phyloP scores from a whole-genome alignment of 1,140 invertebrate species.

The Himalopsyche phryganea region DNA sequence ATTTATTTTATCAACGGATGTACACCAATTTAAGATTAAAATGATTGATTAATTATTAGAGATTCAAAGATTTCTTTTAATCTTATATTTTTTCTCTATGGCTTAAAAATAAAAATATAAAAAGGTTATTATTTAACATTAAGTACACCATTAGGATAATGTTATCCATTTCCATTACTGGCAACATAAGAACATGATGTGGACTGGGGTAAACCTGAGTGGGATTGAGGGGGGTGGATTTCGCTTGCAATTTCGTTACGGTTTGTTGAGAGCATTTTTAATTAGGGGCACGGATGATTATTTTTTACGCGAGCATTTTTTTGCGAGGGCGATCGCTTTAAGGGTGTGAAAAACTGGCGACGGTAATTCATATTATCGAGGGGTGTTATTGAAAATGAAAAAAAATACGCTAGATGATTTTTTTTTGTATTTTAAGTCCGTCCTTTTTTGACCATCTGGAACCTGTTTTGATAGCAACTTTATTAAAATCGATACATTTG shows the following conservation, averaged over 20 bases:
- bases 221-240: conserved; percentile 12
- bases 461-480: too few relatives aligned
- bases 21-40: too few relatives aligned
- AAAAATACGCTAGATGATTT: background rate
- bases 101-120: too few relatives aligned
- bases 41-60: too few relatives aligned
- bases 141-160: background rate
- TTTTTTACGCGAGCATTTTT: conserved; percentile 21
- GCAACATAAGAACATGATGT: background rate
- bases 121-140: too few relatives aligned
- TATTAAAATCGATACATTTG: too few relatives aligned
- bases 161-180: background rate
- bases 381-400: background rate
- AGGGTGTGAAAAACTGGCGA: conserved; percentile 11
- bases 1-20: too few relatives aligned
- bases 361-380: background rate
- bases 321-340: too few relatives aligned
- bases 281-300: conserved; percentile 42
- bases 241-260: conserved; percentile 52
- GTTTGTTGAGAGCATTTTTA: conserved; percentile 56
- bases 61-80: too few relatives aligned
- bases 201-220: background rate
- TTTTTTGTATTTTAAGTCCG: background rate
- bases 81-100: too few relatives aligned
- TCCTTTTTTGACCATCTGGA: too few relatives aligned